Percentiles rank a stretch among this genome's conserved stretches.
Evolutionary conservation across 1,140 invertebrate species (phyloP).

Genomic region (Zeugodacus cucurbitae): DNA sequence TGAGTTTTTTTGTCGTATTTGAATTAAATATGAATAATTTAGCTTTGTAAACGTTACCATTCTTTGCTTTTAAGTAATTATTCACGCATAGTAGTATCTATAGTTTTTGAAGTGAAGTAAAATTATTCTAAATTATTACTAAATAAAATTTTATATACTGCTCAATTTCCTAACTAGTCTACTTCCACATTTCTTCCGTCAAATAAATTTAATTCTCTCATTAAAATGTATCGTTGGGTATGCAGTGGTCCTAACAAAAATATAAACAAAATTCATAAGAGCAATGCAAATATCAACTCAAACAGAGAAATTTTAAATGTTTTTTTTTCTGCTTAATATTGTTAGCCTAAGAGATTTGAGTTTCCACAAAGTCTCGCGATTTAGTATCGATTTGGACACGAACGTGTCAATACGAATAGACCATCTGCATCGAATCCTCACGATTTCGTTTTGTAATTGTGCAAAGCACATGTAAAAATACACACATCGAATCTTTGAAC

Average conservation of each 20-base stretch:
- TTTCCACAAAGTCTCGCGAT: background rate
- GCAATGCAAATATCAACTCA: background rate
- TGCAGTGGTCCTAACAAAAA: background rate
- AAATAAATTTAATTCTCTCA: background rate
- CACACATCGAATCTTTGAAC: background rate
- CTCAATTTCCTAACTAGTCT: background rate
- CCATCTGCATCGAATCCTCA: background rate
- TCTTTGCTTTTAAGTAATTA: too few relatives aligned
- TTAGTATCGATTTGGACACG: conserved; percentile 21
- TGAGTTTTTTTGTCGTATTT: background rate
- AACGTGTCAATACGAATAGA: background rate
- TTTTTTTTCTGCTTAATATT: background rate
- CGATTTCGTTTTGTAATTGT: background rate
- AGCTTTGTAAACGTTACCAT: too few relatives aligned
- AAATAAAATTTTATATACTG: background rate
- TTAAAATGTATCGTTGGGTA: background rate
- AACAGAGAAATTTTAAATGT: background rate
- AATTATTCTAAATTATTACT: background rate
- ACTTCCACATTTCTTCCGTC: background rate
- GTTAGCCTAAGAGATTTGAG: background rate
- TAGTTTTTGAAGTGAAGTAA: too few relatives aligned
- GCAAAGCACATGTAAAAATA: background rate
- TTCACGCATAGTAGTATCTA: too few relatives aligned
- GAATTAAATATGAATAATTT: background rate
- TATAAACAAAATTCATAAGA: background rate